Percentiles rank a stretch among this genome's conserved stretches.
Evolutionary conservation across 2,113 vertebrate species (phyloP).

Genomic region (Lathamus discolor): DNA sequence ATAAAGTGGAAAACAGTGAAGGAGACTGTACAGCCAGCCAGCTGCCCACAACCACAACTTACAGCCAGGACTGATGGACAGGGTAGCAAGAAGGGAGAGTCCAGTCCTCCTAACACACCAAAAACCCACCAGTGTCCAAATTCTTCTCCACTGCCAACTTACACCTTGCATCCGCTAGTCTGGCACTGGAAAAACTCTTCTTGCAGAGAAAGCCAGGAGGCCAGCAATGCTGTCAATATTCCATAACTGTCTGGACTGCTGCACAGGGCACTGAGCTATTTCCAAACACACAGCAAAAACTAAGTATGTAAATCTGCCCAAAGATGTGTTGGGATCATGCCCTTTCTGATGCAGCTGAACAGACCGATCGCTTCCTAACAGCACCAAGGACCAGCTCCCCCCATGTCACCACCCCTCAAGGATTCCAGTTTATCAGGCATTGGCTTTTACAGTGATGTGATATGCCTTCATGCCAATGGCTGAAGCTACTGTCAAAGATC

Average conservation of each 20-base stretch:
- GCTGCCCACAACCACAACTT: not conserved
- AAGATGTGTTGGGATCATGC: not conserved
- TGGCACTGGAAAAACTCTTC: not conserved
- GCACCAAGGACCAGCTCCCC: not conserved
- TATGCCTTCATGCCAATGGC: not conserved
- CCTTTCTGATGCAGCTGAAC: not conserved
- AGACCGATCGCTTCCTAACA: not conserved
- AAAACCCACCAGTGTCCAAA: not conserved
- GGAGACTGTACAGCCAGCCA: not conserved
- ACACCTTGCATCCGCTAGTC: not conserved
- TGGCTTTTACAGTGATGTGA: not conserved
- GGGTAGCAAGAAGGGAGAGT: not conserved
- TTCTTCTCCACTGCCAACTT: not conserved
- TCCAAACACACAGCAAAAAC: not conserved
- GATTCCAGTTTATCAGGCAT: not conserved
- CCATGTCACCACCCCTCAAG: not conserved
- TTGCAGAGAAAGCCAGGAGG: not conserved
- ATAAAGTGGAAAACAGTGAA: not conserved
- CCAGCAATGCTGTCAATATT: rapidly evolving
- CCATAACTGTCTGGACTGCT: not conserved
- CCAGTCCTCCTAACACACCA: not conserved
- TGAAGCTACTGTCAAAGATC: not conserved
- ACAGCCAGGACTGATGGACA: not conserved
- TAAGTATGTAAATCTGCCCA: not conserved
- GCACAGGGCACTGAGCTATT: not conserved